Conservation (phyloP, 64 coral and sea anemone species). For the Montipora capricornis region DNA sequence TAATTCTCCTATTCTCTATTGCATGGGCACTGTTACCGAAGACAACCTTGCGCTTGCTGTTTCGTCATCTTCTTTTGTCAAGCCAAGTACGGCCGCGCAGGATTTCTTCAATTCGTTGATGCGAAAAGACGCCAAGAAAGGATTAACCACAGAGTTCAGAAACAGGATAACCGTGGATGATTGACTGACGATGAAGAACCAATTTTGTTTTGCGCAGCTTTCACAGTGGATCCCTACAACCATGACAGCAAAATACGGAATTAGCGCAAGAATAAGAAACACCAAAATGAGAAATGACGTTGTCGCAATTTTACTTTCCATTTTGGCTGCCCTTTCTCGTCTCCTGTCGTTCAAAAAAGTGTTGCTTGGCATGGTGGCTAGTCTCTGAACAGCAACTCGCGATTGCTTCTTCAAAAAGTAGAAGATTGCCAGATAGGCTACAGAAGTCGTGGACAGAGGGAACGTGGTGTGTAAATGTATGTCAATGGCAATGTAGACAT, state of each 20-base stretch:
- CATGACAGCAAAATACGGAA: constrained; percentile 8
- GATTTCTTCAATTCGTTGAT: constrained; percentile 8
- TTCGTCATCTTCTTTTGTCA: not conserved
- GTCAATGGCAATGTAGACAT: not conserved
- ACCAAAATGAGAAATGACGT: constrained; percentile 25
- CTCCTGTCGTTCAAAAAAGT: not conserved
- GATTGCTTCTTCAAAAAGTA: not conserved
- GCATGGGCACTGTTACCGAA: too few species aligned
- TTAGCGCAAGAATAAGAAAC: not conserved
- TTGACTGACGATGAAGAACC: not conserved
- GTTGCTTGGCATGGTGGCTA: not conserved
- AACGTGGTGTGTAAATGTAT: not conserved
- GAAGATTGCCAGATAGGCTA: not conserved
- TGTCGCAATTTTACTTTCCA: not conserved
- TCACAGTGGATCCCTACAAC: not conserved
- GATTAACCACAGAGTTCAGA: not conserved
- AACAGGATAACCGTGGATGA: not conserved
- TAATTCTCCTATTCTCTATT: too few species aligned
- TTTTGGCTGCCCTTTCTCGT: not conserved
- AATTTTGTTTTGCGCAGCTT: not conserved
- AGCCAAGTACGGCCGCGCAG: not conserved
- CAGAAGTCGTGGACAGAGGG: not conserved
- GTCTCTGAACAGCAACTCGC: not conserved
- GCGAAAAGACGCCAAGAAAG: not conserved
- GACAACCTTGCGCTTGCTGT: too few species aligned